phyloP scores from a whole-genome alignment of 1,140 invertebrate species.

The Tetraneura akinire region DNA sequence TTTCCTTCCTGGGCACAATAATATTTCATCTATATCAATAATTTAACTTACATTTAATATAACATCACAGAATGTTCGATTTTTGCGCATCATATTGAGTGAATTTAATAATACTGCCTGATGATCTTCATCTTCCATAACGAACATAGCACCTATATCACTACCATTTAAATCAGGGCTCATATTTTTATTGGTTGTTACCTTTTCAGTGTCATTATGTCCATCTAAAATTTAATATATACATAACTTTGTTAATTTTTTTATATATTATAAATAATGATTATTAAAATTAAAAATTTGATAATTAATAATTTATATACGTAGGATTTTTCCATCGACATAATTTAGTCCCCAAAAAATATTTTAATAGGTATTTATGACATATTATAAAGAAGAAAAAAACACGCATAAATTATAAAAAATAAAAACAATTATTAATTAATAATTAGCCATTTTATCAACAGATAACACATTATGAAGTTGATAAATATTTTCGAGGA shows the following conservation, averaged over 20 bases:
- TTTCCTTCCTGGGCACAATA: not conserved
- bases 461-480: conserved; percentile 6
- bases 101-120: conserved; percentile 65
- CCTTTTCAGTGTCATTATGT: conserved; percentile 8
- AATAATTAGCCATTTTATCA: conserved; percentile 3
- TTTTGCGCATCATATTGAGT: conserved; percentile 75
- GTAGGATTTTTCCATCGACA: too few relatives aligned
- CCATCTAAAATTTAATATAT: conserved; percentile 19
- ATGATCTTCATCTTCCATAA: conserved; percentile 63
- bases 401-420: not conserved
- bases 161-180: conserved; percentile 35
- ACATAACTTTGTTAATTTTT: not conserved
- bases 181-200: not conserved
- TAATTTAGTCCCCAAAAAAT: too few relatives aligned
- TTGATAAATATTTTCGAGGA: not conserved
- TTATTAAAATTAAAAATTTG: too few relatives aligned
- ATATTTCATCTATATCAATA: not conserved
- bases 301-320: too few relatives aligned
- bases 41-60: conserved; percentile 69
- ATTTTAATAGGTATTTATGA: not conserved
- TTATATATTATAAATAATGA: too few relatives aligned
- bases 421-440: not conserved
- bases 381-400: not conserved
- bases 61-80: conserved; percentile 78
- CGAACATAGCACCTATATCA: conserved; percentile 47